A percentile compares a stretch with the other conserved stretches of the same genome.
Evolutionary conservation across 2,113 vertebrate genomes (phyloP).

Genomic region (Pantherophis guttatus): DNA sequence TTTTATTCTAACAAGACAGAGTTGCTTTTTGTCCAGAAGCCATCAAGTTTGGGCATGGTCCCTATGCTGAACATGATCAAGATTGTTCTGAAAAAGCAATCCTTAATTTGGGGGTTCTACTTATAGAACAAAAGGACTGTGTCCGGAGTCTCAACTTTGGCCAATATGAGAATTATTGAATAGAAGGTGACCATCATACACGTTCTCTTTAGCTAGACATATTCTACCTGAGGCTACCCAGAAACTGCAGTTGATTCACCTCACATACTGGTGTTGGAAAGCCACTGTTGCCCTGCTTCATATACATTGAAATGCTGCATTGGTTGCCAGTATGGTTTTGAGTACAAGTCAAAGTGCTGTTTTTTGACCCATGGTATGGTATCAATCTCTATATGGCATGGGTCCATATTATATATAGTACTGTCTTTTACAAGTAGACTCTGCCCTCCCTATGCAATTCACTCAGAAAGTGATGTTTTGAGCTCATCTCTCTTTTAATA

Average conservation of each 20-base stretch:
- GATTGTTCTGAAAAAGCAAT: neutral
- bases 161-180: neutral
- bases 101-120: neutral
- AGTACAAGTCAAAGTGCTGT: neutral
- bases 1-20: neutral
- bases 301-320: neutral
- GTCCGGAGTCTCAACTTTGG: neutral
- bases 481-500: neutral
- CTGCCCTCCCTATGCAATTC: neutral
- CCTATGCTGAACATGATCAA: neutral
- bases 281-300: neutral
- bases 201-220: neutral
- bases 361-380: neutral
- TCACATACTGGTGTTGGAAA: neutral
- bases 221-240: neutral
- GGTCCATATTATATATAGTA: neutral
- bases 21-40: neutral
- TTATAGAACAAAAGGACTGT: neutral
- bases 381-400: neutral
- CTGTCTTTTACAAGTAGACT: neutral
- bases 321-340: neutral
- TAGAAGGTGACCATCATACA: neutral
- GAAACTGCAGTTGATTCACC: neutral
- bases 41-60: neutral
- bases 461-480: neutral